Conservation (phyloP, 2,888 invertebrate species). For the Meloe dianella region DNA sequence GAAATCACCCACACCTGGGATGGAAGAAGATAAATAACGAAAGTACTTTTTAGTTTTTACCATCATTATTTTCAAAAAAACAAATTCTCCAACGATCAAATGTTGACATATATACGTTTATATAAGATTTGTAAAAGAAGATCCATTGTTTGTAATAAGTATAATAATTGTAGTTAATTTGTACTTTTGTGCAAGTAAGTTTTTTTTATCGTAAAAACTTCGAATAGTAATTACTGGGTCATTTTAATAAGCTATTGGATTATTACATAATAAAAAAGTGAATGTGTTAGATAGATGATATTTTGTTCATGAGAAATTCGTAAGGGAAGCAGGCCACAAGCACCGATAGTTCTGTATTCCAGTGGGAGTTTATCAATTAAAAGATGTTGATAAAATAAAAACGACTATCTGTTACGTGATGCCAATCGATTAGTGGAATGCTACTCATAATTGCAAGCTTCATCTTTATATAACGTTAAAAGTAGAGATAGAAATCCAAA, state of each 20-base stretch:
- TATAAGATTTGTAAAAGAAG: background rate
- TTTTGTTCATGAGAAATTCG: background rate
- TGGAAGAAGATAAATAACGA: background rate
- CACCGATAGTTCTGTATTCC: no score
- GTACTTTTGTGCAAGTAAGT: background rate
- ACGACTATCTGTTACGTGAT: no score
- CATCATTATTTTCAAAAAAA: background rate
- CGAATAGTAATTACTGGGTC: background rate
- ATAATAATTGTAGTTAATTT: background rate
- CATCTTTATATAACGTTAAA: no score
- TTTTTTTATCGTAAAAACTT: background rate
- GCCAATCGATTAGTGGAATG: no score
- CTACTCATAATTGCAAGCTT: no score
- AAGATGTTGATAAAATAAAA: no score
- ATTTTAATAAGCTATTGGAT: background rate
- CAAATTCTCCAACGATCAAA: background rate
- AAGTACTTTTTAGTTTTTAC: background rate
- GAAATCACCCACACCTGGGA: background rate
- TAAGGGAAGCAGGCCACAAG: background rate
- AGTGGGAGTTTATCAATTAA: no score
- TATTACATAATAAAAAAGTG: constrained; percentile 5
- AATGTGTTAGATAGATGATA: background rate
- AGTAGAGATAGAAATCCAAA: background rate
- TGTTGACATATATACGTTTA: background rate
- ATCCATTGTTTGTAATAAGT: background rate